Evolutionary conservation across 2,797 vertebrate genomes (phyloP).

Genomic region (Coracias cyanogaster): DNA sequence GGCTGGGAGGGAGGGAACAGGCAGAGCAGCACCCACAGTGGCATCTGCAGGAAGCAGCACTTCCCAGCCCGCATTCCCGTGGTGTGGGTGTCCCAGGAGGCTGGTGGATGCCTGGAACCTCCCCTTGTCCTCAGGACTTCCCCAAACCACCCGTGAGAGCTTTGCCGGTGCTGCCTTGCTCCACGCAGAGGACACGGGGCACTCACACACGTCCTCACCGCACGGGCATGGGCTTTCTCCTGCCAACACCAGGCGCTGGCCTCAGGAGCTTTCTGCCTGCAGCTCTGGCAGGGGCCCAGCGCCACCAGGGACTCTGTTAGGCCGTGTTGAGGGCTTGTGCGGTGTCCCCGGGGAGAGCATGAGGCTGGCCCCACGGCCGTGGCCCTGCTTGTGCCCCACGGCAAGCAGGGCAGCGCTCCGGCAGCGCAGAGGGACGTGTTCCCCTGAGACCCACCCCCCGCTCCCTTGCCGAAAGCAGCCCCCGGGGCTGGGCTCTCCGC

Average conservation of each 20-base stretch:
- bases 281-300: not conserved
- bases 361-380: fast-evolving
- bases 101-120: not conserved
- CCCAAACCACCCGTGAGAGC: not conserved
- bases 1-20: not conserved
- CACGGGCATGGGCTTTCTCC: not conserved
- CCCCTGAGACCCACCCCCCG: not conserved
- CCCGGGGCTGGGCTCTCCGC: not conserved
- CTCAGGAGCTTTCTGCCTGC: not conserved
- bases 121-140: not conserved
- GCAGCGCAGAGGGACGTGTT: not conserved
- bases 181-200: not conserved
- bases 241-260: not conserved
- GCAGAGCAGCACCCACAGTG: not conserved
- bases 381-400: fast-evolving
- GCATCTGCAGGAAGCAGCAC: not conserved
- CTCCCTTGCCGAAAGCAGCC: not conserved
- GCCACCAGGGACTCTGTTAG: not conserved
- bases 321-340: not conserved
- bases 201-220: not conserved
- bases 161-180: not conserved
- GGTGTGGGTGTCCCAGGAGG: not conserved
- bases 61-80: not conserved
- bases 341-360: fast-evolving
- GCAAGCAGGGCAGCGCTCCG: not conserved